Conservation (phyloP, 2,797 vertebrate genomes). For the Sphaeramia orbicularis region DNA sequence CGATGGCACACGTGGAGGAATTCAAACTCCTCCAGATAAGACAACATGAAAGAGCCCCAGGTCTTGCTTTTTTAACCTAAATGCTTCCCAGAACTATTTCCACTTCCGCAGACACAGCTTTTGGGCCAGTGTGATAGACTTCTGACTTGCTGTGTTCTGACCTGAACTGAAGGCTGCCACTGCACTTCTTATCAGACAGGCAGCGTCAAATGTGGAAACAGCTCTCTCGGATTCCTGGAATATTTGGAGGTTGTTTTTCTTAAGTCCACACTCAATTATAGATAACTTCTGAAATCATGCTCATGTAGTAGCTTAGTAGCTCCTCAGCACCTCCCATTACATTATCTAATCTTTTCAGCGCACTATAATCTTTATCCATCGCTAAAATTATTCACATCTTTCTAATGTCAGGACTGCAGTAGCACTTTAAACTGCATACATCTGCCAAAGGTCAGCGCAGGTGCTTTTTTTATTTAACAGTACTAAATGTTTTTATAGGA, state of each 20-base stretch:
- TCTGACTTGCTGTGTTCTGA: conserved; percentile 42
- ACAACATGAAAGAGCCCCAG: conserved; percentile 65
- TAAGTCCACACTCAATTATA: conserved; percentile 31
- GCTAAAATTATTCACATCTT: conserved; percentile 10
- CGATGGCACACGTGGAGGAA: conserved; percentile 77
- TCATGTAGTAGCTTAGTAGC: background rate
- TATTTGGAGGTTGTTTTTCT: conserved; percentile 49
- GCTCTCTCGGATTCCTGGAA: conserved; percentile 45
- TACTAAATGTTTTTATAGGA: conserved; percentile 31
- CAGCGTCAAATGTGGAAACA: conserved; percentile 13
- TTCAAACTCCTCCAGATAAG: conserved; percentile 73
- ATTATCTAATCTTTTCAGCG: conserved; percentile 1
- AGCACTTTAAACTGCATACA: background rate
- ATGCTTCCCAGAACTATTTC: conserved; percentile 51
- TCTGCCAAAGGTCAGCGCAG: conserved; percentile 19
- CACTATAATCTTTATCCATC: conserved; percentile 19
- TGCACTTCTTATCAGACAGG: conserved; percentile 32
- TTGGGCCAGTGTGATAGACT: conserved; percentile 23
- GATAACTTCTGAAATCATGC: conserved; percentile 26
- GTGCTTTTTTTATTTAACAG: conserved; percentile 26
- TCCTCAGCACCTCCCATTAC: background rate
- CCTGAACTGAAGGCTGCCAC: conserved; percentile 23
- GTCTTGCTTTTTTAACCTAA: conserved; percentile 50
- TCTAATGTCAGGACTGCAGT: conserved; percentile 2
- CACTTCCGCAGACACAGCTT: conserved; percentile 40